Conservation (phyloP, 2,113 vertebrate genomes). For the Boulengeromyrus knoepffleri region DNA sequence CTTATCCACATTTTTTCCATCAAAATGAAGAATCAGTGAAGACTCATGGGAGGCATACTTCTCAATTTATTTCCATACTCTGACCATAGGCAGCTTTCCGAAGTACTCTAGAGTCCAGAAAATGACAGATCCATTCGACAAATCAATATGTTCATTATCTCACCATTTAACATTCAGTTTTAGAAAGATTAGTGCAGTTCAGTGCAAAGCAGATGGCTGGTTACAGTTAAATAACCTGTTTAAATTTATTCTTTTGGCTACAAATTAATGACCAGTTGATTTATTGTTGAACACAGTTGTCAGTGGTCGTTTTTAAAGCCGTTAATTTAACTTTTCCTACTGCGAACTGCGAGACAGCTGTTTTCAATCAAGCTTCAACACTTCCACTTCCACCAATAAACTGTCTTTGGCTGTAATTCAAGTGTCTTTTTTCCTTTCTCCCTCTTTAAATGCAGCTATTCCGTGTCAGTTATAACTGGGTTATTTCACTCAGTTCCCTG, state of each 20-base stretch:
- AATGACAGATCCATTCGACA: background rate
- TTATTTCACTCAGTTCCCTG: background rate
- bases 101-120: background rate
- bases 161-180: background rate
- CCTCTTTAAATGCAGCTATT: background rate
- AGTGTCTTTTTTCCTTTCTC: background rate
- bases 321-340: background rate
- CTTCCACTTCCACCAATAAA: background rate
- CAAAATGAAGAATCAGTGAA: background rate
- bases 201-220: background rate
- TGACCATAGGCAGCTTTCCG: background rate
- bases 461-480: background rate
- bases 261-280: slow-evolving; percentile 1
- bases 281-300: background rate
- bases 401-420: background rate
- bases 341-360: background rate
- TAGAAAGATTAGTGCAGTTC: background rate
- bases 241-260: background rate
- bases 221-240: background rate
- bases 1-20: background rate
- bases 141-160: slow-evolving; percentile 2
- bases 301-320: background rate
- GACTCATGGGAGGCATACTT: background rate
- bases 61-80: background rate
- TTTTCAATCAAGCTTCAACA: background rate